phyloP scores from a whole-genome alignment of 2,888 invertebrate species.

The Lasius platythorax region DNA sequence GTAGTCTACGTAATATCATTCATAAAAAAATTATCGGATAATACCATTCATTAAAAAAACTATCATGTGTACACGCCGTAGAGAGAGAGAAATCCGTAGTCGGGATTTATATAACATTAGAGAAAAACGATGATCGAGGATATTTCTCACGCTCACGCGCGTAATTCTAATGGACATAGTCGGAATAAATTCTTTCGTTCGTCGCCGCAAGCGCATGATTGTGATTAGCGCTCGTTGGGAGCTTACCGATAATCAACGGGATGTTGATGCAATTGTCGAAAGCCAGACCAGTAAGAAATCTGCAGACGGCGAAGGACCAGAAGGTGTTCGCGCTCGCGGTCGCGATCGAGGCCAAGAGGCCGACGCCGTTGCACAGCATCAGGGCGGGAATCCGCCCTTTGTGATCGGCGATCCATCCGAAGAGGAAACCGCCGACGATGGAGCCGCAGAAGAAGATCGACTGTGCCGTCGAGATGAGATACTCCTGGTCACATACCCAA shows the following conservation, averaged over 20 bases:
- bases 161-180: not conserved
- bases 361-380: slow-evolving; percentile 85
- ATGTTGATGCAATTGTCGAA: slow-evolving; percentile 87
- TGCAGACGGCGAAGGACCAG: slow-evolving; percentile 86
- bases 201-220: not conserved
- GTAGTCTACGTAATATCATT: not conserved
- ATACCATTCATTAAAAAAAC: slow-evolving; percentile 1
- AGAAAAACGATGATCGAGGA: not conserved
- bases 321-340: slow-evolving; percentile 86
- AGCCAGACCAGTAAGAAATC: slow-evolving; percentile 87
- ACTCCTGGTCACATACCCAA: slow-evolving; percentile 87
- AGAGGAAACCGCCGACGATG: slow-evolving; percentile 86
- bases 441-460: slow-evolving; percentile 87
- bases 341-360: slow-evolving; percentile 85
- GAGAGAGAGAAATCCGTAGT: not conserved
- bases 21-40: not conserved
- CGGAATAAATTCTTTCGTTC: not conserved
- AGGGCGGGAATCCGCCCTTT: slow-evolving; percentile 87
- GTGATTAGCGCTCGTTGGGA: not conserved
- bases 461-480: slow-evolving; percentile 86
- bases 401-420: slow-evolving; percentile 87
- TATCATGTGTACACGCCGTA: not conserved
- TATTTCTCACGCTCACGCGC: not conserved
- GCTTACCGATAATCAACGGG: slow-evolving; percentile 87
- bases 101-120: slow-evolving; percentile 4